Evolutionary conservation across 2,888 invertebrate genomes (phyloP).

Genomic region (Tuta absoluta): DNA sequence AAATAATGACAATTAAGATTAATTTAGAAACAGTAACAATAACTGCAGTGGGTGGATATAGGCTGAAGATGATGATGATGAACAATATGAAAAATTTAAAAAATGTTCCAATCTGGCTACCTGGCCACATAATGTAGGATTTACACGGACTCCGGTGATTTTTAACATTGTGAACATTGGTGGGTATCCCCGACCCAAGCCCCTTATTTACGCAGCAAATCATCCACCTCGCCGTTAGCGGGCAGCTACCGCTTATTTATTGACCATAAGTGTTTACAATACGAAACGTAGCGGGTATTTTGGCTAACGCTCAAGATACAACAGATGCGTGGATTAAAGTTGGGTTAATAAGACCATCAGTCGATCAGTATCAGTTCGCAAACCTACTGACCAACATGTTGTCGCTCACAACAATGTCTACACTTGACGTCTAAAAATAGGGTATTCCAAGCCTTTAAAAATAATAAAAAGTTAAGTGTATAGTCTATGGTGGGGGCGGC

Average conservation of each 20-base stretch:
- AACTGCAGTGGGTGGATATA: no score
- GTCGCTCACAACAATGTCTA: no score
- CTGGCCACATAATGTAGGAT: neutral
- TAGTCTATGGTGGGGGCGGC: no score
- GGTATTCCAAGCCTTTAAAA: no score
- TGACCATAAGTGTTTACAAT: slow-evolving; percentile 71
- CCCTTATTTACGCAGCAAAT: slow-evolving; percentile 72
- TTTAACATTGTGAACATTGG: slow-evolving; percentile 54
- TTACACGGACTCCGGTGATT: slow-evolving; percentile 33
- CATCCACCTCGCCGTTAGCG: slow-evolving; percentile 74
- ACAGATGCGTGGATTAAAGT: no score
- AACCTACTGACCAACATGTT: no score
- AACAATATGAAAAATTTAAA: no score
- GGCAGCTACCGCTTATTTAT: slow-evolving; percentile 76
- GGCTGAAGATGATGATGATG: no score
- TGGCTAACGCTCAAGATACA: slow-evolving; percentile 59
- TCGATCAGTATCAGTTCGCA: no score
- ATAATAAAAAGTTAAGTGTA: no score
- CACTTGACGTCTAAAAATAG: no score
- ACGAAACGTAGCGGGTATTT: slow-evolving; percentile 57
- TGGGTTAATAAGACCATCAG: no score
- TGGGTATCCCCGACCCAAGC: slow-evolving; percentile 56
- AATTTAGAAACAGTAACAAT: neutral
- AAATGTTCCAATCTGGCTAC: neutral
- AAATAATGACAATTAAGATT: neutral